A percentile compares a stretch with the other conserved stretches of the same genome.
phyloP scores from a whole-genome alignment of 2,888 invertebrate genomes.

The Amiota minor region DNA sequence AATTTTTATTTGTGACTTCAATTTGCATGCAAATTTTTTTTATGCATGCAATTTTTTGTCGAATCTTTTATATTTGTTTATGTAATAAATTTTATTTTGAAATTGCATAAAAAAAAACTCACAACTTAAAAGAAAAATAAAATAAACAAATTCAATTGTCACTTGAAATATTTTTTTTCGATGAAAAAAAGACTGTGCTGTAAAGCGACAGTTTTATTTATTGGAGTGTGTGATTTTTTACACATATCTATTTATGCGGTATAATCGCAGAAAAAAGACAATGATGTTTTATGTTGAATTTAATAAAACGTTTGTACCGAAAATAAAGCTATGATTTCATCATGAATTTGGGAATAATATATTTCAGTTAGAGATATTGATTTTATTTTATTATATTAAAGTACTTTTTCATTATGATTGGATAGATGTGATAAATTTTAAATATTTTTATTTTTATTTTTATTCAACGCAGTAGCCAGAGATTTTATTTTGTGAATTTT shows the following conservation, averaged over 20 bases:
- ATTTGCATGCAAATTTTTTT: slow-evolving; percentile 61
- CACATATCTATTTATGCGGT: neutral
- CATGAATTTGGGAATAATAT: too few species aligned
- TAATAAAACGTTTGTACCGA: too few species aligned
- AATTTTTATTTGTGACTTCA: slow-evolving; percentile 45
- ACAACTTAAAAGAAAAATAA: slow-evolving; percentile 41
- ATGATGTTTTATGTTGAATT: too few species aligned
- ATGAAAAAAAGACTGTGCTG: slow-evolving; percentile 1
- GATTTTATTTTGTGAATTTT: too few species aligned
- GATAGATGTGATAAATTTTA: too few species aligned
- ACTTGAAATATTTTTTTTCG: slow-evolving; percentile 3
- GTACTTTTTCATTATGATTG: too few species aligned
- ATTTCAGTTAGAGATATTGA: too few species aligned
- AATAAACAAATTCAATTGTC: slow-evolving; percentile 69
- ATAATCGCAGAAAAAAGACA: too few species aligned
- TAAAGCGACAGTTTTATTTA: slow-evolving; percentile 17
- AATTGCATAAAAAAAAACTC: slow-evolving; percentile 42
- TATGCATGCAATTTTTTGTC: slow-evolving; percentile 29
- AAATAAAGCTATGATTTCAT: too few species aligned
- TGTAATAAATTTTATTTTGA: slow-evolving; percentile 60
- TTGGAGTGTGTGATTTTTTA: slow-evolving; percentile 5
- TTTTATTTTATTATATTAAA: too few species aligned
- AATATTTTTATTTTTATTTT: too few species aligned
- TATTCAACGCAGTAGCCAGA: too few species aligned
- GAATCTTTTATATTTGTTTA: slow-evolving; percentile 57